Base-by-base conservation (phyloP, 2,888 invertebrate species). In the Agrotis exclamationis region DNA sequence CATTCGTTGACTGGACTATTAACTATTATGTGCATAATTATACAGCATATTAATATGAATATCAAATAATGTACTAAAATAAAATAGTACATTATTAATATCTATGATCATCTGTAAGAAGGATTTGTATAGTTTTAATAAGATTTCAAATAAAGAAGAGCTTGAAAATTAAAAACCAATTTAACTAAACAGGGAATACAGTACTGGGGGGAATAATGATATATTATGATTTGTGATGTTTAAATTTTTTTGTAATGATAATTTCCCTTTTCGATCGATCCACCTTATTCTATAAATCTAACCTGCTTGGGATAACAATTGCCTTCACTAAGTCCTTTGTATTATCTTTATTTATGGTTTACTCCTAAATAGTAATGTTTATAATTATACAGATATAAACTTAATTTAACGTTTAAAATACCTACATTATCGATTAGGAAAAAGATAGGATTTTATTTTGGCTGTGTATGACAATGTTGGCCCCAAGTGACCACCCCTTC, bases 221-320 rank as follows among this genome's bases (percentile, higher is more conserved):
- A 71, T n/a, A n/a, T n/a, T n/a, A n/a, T 50, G 22, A 58, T 71
- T 66, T 75, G 33, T 67, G 57, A 18, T 75, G 39, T 45, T 51
- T 47, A 54, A 13, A 45, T 77, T 77, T 76, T 16, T 11, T 33
- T 33, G 33, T 39, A 58, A 22, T 22, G n/a, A 47, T 57, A 13
- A 72, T 20, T 68, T 33, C 33, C 18, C 51, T 51, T 60, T 28
- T 39, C 39, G 11, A 39, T 39, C 20, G 62, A 60, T 20, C 70
- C 70, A 70, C 39, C 24, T 77, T 28, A 56, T 60, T 56, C 50
- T 20, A 57, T 47, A 1, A 60, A 70, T 62, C 47, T 74, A 74
- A 74, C 78, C 45, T 60, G 74, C 74, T 74, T 74, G 78, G 71
- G 60, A 60, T 74, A 74, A 74, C 78, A 50, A 77, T 33, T 74